Evolutionary conservation across 2,888 invertebrate genomes (phyloP).

Genomic region (Pelosia muscerda): DNA sequence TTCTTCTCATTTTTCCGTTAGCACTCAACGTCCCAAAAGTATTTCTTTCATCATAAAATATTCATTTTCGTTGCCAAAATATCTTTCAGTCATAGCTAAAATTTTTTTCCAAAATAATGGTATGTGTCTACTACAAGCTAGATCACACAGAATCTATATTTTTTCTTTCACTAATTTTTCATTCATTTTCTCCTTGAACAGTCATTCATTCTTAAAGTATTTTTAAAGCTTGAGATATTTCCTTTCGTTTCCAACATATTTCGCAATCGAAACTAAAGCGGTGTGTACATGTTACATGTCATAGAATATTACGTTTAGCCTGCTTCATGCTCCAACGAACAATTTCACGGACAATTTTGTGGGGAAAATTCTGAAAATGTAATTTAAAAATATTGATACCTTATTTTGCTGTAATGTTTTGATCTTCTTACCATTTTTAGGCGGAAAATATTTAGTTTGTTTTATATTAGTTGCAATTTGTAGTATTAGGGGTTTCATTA

Average conservation of each 20-base stretch:
- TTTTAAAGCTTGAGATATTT: neutral
- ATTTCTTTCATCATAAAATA: neutral
- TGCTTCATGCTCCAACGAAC: slow-evolving; percentile 54
- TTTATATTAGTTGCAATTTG: slow-evolving; percentile 2
- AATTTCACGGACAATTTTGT: slow-evolving; percentile 63
- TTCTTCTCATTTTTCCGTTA: neutral
- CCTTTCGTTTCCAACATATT: slow-evolving; percentile 43
- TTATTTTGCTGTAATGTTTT: slow-evolving; percentile 41
- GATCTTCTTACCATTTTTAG: neutral
- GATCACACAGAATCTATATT: neutral
- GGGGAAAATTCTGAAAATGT: slow-evolving; percentile 58
- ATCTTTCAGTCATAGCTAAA: neutral
- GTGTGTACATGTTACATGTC: slow-evolving; percentile 45
- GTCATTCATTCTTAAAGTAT: neutral
- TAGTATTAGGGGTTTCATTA: neutral
- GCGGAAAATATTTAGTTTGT: neutral
- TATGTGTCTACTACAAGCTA: neutral
- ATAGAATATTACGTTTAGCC: slow-evolving; percentile 46
- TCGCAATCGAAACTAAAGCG: slow-evolving; percentile 41
- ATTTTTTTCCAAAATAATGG: no score
- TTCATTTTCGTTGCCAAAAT: neutral
- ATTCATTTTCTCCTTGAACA: neutral
- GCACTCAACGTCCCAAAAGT: neutral
- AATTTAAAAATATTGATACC: slow-evolving; percentile 55
- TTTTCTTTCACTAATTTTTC: neutral